Base-by-base conservation (phyloP, 2,888 invertebrate species). In the Drosophila nr. fundita region DNA sequence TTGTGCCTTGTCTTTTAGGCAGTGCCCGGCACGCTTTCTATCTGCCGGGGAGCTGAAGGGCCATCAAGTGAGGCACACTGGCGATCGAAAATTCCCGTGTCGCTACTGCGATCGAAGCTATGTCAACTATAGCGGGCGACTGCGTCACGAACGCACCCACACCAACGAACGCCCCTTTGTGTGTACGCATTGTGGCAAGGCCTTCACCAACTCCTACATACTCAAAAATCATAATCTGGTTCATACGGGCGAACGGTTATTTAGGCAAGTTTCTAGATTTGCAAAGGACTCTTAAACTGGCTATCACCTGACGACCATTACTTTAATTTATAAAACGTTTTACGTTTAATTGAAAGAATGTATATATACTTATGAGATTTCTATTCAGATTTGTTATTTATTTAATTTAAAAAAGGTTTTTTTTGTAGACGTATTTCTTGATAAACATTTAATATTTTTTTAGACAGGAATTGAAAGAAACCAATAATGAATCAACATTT, bases 141-240 rank as follows among this genome's bases (percentile, higher is more conserved):
- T 90, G 21, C 87, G 90, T 6, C 91, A 91, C 36, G 92, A 91
- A 42, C 77, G 91, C 27, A 91, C 90, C 0, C 91, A 91, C 63
- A 91, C 92, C 15, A 91, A 91, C 53, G 91, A 91, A 30, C 78
- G 91, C 1, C 92, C 92, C 2, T 91, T 87, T 68, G 81, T 76
- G 21, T 91, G 91, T 21, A 34, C 72, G 0, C 89, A 91, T 38
- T 91, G 91, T 57, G 81, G 82, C 42, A 91, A 92, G 72, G 79
- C 85, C 2, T 91, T 91, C 34, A 91, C 91, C 5, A 91, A 87
- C 36, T 85, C 91, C 0, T 92, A 91, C 32, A 91, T 92, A 53
- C 80, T 91, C 10, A 91, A 91, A 66, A 91, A 92, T 59, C 91
- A 91, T 45, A 90, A 91, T 84, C 78, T 91, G 21, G 80, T 90